A percentile compares a stretch with the other conserved stretches of the same genome.
Evolutionary conservation across 2,888 invertebrate species (phyloP).

Genomic region (Pandemis heparana): DNA sequence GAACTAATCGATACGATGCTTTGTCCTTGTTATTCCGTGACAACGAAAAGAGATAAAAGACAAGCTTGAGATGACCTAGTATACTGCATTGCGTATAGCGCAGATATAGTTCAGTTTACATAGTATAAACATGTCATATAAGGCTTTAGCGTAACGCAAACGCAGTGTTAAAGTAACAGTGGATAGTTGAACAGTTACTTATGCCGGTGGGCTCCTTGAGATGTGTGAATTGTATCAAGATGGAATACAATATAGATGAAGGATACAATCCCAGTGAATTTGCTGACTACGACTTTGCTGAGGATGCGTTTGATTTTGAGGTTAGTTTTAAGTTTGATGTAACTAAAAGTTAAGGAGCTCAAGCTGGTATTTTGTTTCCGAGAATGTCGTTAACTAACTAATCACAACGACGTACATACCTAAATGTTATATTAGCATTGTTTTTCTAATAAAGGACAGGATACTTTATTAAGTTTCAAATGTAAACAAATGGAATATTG

Average conservation of each 20-base stretch:
- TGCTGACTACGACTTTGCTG: constrained; percentile 77
- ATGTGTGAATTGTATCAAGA: constrained; percentile 74
- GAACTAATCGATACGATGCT: constrained; percentile 9
- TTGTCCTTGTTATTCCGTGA: constrained; percentile 20
- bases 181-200: constrained; percentile 4
- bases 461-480: background rate
- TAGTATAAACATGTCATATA: constrained; percentile 19
- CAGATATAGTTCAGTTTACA: constrained; percentile 11
- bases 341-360: background rate
- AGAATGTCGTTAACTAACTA: background rate
- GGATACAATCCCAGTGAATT: constrained; percentile 72
- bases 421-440: background rate
- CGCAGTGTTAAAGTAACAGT: background rate
- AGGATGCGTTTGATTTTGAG: constrained; percentile 81
- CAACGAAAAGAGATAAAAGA: constrained; percentile 25
- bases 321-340: constrained; percentile 58
- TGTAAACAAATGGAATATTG: background rate
- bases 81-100: constrained; percentile 30
- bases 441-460: too few species aligned
- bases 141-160: constrained; percentile 4
- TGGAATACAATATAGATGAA: constrained; percentile 75
- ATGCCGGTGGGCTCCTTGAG: constrained; percentile 52
- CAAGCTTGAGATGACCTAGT: background rate
- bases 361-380: background rate
- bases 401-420: background rate